phyloP scores from a whole-genome alignment of 2,888 invertebrate species.

The Microchrysa polita region DNA sequence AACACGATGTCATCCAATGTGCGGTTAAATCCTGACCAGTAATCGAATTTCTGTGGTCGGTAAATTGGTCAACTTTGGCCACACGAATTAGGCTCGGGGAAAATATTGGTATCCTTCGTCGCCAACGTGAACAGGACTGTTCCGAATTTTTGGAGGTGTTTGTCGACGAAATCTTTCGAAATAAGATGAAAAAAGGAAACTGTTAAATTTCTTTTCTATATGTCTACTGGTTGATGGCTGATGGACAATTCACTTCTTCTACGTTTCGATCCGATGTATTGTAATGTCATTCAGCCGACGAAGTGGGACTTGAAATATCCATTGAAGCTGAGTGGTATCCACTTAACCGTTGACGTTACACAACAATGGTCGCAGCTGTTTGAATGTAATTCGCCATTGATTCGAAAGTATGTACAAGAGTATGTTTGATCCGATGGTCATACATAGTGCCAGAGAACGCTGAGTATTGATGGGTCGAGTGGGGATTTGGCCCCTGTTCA shows the following conservation, averaged over 20 bases:
- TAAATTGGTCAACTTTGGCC: conserved; percentile 28
- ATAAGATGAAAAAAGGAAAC: too few relatives aligned
- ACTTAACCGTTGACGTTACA: conserved; percentile 29
- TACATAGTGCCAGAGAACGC: too few relatives aligned
- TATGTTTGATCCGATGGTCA: not conserved
- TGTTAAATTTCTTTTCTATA: conserved; percentile 14
- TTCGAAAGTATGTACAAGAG: conserved; percentile 25
- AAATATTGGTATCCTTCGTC: not conserved
- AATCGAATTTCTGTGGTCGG: conserved; percentile 31
- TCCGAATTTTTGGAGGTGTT: not conserved
- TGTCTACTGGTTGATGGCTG: not conserved
- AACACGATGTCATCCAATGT: conserved; percentile 29
- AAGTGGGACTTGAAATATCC: conserved; percentile 38
- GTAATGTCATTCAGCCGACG: conserved; percentile 29
- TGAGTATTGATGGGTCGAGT: conserved; percentile 12
- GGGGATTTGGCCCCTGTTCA: conserved; percentile 37
- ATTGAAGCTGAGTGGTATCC: conserved; percentile 35
- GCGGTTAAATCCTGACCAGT: conserved; percentile 16
- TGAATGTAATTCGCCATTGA: conserved; percentile 31
- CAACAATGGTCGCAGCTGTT: conserved; percentile 41
- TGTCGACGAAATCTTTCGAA: not conserved
- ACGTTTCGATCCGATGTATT: too few relatives aligned
- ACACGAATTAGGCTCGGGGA: conserved; percentile 5
- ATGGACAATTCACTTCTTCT: conserved; percentile 21
- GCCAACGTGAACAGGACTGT: not conserved